phyloP scores from a whole-genome alignment of 2,888 invertebrate species.

The Ophraella communa region DNA sequence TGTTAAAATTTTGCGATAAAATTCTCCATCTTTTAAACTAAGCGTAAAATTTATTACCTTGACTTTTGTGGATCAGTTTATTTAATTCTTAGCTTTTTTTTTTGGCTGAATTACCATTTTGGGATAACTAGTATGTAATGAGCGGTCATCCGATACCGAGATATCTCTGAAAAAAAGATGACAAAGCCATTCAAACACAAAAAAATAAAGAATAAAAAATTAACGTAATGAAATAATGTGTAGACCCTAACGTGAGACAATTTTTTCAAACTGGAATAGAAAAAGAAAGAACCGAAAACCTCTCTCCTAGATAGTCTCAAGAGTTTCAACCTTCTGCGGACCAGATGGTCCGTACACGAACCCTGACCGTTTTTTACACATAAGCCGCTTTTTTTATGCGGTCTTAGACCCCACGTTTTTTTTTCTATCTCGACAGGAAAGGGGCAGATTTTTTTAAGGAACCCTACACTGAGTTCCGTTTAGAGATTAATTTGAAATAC shows the following conservation, averaged over 20 bases:
- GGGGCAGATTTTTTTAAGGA: constrained; percentile 61
- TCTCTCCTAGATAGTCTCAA: constrained; percentile 55
- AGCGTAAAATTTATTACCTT: too few relatives aligned
- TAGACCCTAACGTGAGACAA: constrained; percentile 31
- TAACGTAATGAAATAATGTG: constrained; percentile 33
- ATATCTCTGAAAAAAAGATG: constrained; percentile 34
- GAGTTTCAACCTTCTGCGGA: constrained; percentile 53
- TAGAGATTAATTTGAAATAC: constrained; percentile 58
- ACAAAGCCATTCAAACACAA: constrained; percentile 26
- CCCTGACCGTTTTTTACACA: constrained; percentile 61
- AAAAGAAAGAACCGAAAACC: constrained; percentile 53
- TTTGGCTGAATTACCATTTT: background rate
- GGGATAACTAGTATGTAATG: constrained; percentile 31
- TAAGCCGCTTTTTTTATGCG: constrained; percentile 59
- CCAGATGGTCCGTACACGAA: constrained; percentile 54
- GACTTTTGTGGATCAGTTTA: too few relatives aligned
- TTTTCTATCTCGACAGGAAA: constrained; percentile 54
- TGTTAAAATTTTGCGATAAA: too few relatives aligned
- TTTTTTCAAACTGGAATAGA: constrained; percentile 53
- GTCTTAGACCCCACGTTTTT: constrained; percentile 53
- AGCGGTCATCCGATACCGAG: constrained; percentile 47
- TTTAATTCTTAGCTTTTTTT: too few relatives aligned
- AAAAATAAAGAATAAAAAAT: background rate
- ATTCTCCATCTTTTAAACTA: too few relatives aligned
- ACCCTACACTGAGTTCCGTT: constrained; percentile 61